A percentile compares a stretch with the other conserved stretches of the same genome.
phyloP scores from a whole-genome alignment of 1,140 invertebrate genomes.

The Drosophila bipectinata region DNA sequence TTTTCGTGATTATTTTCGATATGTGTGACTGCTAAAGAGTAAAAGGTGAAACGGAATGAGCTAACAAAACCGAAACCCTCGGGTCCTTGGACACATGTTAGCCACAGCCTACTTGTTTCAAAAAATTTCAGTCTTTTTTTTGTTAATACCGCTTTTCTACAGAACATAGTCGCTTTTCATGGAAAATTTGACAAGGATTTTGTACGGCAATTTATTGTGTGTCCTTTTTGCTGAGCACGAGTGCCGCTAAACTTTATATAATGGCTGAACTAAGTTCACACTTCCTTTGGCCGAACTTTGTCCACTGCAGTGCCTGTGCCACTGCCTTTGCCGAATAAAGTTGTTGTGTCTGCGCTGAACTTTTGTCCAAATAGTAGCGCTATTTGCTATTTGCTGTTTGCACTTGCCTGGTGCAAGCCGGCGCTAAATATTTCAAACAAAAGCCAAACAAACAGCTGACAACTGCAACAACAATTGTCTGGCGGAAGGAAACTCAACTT shows the following conservation, averaged over 20 bases:
- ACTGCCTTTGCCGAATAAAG: conserved; percentile 26
- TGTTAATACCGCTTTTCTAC: neutral
- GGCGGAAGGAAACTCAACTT: conserved; percentile 78
- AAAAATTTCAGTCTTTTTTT: neutral
- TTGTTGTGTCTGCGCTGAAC: conserved; percentile 61
- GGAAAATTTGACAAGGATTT: conserved; percentile 64
- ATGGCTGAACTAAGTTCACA: conserved; percentile 70
- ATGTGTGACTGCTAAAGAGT: neutral
- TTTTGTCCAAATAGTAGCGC: conserved; percentile 67
- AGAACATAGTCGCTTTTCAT: too few relatives aligned
- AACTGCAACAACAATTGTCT: conserved; percentile 61
- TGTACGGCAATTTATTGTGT: neutral
- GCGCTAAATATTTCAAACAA: conserved; percentile 79
- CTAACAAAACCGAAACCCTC: neutral
- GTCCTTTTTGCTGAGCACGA: conserved; percentile 17
- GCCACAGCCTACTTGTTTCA: neutral
- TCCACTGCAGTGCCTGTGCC: conserved; percentile 20
- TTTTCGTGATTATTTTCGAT: neutral
- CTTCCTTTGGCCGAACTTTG: conserved; percentile 68
- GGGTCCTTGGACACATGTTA: neutral
- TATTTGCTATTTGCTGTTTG: conserved; percentile 57
- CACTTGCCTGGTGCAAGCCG: conserved; percentile 23
- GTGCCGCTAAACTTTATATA: conserved; percentile 42
- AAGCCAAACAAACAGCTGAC: conserved; percentile 76
- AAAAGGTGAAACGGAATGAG: neutral